Conservation (phyloP, 2,113 vertebrate species). For the Eulacestoma nigropectus region DNA sequence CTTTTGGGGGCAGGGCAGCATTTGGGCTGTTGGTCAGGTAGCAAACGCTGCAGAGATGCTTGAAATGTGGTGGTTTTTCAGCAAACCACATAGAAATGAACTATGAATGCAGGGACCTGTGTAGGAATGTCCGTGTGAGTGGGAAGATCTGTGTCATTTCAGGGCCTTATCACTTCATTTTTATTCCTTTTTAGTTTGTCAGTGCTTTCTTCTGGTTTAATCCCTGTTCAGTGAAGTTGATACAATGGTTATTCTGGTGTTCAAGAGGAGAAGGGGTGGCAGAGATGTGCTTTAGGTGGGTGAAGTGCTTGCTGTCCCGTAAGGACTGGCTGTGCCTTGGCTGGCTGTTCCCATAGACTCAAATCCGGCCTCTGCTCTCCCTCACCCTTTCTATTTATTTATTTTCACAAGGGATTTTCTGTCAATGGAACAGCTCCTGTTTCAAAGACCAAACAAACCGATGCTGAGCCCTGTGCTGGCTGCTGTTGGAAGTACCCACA, state of each 20-base stretch:
- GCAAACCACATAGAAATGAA: fast-evolving
- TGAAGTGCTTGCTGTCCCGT: neutral
- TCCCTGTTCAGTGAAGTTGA: neutral
- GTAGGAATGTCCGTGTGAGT: fast-evolving
- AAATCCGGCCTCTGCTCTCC: neutral
- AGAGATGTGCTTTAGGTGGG: neutral
- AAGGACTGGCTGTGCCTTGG: neutral
- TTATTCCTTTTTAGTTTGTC: neutral
- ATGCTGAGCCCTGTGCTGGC: neutral
- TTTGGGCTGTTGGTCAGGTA: neutral
- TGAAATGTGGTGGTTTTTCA: neutral
- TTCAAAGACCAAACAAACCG: neutral
- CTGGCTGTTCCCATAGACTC: neutral
- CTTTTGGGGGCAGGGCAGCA: neutral
- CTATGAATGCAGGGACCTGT: fast-evolving
- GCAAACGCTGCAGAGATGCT: neutral
- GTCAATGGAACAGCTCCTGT: neutral
- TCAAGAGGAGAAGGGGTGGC: neutral
- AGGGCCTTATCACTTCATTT: neutral
- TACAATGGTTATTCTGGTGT: neutral
- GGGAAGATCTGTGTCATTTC: neutral
- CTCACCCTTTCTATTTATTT: neutral
- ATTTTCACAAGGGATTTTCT: neutral
- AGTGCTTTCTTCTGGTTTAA: neutral
- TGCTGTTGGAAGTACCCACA: fast-evolving